phyloP scores from a whole-genome alignment of 2,888 invertebrate species.

The Rhopalosiphum nymphaeae region DNA sequence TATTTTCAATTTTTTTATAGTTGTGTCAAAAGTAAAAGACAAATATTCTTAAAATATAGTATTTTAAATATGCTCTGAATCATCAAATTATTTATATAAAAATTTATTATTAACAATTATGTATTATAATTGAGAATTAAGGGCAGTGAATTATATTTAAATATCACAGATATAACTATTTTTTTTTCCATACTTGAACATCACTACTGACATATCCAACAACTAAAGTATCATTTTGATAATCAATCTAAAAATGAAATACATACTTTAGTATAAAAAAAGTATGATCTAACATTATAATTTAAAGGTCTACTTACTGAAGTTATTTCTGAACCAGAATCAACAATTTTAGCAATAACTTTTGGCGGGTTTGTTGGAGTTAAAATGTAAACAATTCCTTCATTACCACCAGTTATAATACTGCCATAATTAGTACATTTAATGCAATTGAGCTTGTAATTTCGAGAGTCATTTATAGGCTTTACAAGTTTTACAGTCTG shows the following conservation, averaged over 20 bases:
- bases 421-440: conserved; percentile 60
- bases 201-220: conserved; percentile 54
- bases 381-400: conserved; percentile 49
- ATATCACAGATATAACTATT: conserved; percentile 26
- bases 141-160: neutral
- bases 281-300: neutral
- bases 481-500: conserved; percentile 23
- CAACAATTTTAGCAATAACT: conserved; percentile 37
- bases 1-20: neutral
- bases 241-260: conserved; percentile 53
- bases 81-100: neutral
- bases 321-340: conserved; percentile 51
- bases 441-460: conserved; percentile 42
- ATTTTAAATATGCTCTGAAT: neutral
- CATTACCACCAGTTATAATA: conserved; percentile 56
- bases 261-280: neutral
- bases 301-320: conserved; percentile 36
- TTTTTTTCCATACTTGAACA: conserved; percentile 55
- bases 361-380: conserved; percentile 50
- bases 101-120: neutral
- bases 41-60: neutral
- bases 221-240: conserved; percentile 55
- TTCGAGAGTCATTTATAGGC: neutral
- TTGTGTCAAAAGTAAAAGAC: neutral
- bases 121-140: neutral